Evolutionary conservation across 1,140 invertebrate species (phyloP).

Genomic region (Rhagoletis pomonella): DNA sequence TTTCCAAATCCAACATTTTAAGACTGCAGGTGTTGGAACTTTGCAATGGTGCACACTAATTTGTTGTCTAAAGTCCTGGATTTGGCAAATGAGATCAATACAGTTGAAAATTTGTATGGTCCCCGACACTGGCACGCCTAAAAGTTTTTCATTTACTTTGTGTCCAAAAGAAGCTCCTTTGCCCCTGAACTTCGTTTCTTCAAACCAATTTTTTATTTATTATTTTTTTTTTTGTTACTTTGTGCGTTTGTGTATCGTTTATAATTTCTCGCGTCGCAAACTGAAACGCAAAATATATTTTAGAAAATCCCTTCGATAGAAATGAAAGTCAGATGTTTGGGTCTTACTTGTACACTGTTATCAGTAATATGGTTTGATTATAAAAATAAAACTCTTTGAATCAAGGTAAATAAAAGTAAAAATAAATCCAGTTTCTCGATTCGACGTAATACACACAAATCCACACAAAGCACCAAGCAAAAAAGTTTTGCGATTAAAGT

Average conservation of each 20-base stretch:
- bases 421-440: slow-evolving; percentile 40
- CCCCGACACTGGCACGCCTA: neutral
- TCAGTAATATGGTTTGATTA: slow-evolving; percentile 20
- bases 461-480: slow-evolving; percentile 16
- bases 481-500: slow-evolving; percentile 1
- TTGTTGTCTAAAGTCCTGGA: neutral
- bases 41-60: neutral
- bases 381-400: slow-evolving; percentile 46
- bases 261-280: slow-evolving; percentile 16
- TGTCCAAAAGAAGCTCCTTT: neutral
- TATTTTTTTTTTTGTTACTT: neutral
- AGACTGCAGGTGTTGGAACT: neutral
- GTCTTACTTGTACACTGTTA: slow-evolving; percentile 25
- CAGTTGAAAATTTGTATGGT: neutral
- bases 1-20: slow-evolving; percentile 94
- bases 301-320: neutral
- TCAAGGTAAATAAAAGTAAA: slow-evolving; percentile 48
- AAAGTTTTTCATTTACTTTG: neutral
- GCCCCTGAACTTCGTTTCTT: slow-evolving; percentile 47
- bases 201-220: neutral
- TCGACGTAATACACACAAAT: slow-evolving; percentile 51
- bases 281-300: slow-evolving; percentile 47
- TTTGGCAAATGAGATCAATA: neutral
- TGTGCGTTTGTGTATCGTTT: slow-evolving; percentile 36
- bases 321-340: neutral